Evolutionary conservation across 1,140 invertebrate genomes (phyloP).

Genomic region (Leptoteleia sp.): DNA sequence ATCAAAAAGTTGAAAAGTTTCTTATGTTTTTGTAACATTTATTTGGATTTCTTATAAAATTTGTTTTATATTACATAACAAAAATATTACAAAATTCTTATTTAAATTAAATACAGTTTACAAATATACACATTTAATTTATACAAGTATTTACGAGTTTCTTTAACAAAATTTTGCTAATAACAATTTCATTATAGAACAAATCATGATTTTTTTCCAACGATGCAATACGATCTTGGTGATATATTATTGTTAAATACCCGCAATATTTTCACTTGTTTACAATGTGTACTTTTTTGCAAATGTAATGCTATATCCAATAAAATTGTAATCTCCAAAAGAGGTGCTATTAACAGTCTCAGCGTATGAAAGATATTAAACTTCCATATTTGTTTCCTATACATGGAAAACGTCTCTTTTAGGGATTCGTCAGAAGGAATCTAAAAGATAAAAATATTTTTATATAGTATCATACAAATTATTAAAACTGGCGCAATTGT

Average conservation of each 20-base stretch:
- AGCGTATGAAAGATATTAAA: slow-evolving; percentile 91
- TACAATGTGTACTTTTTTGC: slow-evolving; percentile 83
- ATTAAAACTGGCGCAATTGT: too few relatives aligned
- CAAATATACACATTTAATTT: neutral
- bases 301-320: slow-evolving; percentile 92
- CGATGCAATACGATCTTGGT: slow-evolving; percentile 88
- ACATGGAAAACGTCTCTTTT: slow-evolving; percentile 77
- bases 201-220: slow-evolving; percentile 80
- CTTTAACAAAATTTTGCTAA: too few relatives aligned
- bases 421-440: slow-evolving; percentile 81
- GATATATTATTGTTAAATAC: slow-evolving; percentile 90
- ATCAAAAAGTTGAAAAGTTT: neutral
- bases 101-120: neutral
- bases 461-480: too few relatives aligned
- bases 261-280: slow-evolving; percentile 85
- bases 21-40: slow-evolving; percentile 4
- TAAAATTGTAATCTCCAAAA: slow-evolving; percentile 91
- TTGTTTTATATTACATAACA: too few relatives aligned
- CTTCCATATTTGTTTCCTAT: slow-evolving; percentile 82
- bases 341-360: slow-evolving; percentile 89
- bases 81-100: slow-evolving; percentile 2
- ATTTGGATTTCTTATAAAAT: slow-evolving; percentile 1
- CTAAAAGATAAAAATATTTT: slow-evolving; percentile 66
- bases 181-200: neutral
- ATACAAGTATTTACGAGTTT: neutral